Base-by-base conservation (phyloP, 1,140 invertebrate genomes). In the Bombus huntii region DNA sequence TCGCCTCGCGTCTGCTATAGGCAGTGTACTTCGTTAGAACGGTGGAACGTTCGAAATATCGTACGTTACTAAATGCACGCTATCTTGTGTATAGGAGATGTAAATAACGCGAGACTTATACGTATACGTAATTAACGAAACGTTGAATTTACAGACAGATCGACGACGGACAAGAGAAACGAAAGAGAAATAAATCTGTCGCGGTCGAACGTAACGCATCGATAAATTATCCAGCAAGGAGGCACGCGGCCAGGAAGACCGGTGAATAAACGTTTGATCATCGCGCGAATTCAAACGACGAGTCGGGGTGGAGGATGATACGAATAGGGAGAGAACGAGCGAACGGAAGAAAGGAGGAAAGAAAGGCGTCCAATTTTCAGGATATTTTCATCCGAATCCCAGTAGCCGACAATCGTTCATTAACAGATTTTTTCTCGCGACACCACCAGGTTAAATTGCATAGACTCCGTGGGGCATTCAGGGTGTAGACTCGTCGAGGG, bases 331-430 rank as follows among this genome's bases (percentile, higher is more conserved):
- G n/a, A 10, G 39, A 74, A 31, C 76, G 71, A 83, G 62, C 42
- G 47, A 66, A 65, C 37, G 71, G 71, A 79, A 73, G 59, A 70
- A 79, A 77, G 75, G 59, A 77, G 66, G 59, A 88, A 89, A 89
- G 83, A 86, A 88, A 76, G 87, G 68, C 86, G 92, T 85, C 85
- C 91, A 91, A 93, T 93, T 93, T 92, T 87, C 89, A 86, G 85
- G 87, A 86, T 92, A 91, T 92, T 94, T 92, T 93, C 89, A 93
- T 91, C 89, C 89, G 85, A 80, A 89, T 92, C 89, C 90, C 83
- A 80, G 81, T 81, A 86, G 81, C 79, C 90, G 91, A 95, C 94
- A 94, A 95, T 95, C 94, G 93, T 92, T 95, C 94, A 93, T 95
- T 95, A 95, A 94, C 94, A 94, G 92, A 94, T 94, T 94, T 94